These are phyloP conservation scores for Lutraria rhynchaena DNA, from an alignment of 1,140 invertebrate species.

Conservation along the genomic window DNA sequence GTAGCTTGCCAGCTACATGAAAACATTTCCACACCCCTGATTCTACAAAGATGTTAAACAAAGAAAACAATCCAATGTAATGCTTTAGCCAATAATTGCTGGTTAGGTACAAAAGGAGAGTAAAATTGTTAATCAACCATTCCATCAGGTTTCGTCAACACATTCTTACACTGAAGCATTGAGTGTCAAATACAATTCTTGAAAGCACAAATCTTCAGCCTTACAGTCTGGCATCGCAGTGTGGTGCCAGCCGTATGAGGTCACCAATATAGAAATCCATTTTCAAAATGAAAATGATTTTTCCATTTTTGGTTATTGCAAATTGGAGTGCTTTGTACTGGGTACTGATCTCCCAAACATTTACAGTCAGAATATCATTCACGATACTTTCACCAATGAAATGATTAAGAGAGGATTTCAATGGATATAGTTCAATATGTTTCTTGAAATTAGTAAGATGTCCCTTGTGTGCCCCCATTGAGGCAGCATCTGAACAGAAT, in stretches of 20 bases:
- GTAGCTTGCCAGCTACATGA: no score
- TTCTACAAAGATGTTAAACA: no score
- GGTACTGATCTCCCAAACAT: background rate
- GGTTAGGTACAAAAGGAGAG: no score
- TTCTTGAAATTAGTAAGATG: conserved; percentile 21
- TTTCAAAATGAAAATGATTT: conserved; percentile 20
- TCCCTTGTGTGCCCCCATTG: conserved; percentile 17
- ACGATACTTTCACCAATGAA: conserved; percentile 32
- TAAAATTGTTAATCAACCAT: no score
- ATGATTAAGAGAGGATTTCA: conserved; percentile 2
- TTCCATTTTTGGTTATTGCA: conserved; percentile 10
- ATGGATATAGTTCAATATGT: conserved; percentile 25
- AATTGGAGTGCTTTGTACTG: background rate
- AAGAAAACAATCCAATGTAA: no score
- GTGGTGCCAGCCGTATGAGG: background rate
- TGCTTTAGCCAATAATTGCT: no score
- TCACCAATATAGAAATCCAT: conserved; percentile 20
- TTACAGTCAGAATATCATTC: conserved; percentile 20
- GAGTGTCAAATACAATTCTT: no score
- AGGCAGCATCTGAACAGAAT: conserved; percentile 48
- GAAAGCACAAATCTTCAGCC: no score
- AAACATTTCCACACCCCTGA: no score
- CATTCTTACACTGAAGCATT: no score
- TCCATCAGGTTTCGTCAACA: no score
- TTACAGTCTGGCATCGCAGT: conserved; percentile 22